These are phyloP conservation scores for Platypus cylindrus DNA, from an alignment of 2,888 invertebrate species.

Conservation along the genomic window DNA sequence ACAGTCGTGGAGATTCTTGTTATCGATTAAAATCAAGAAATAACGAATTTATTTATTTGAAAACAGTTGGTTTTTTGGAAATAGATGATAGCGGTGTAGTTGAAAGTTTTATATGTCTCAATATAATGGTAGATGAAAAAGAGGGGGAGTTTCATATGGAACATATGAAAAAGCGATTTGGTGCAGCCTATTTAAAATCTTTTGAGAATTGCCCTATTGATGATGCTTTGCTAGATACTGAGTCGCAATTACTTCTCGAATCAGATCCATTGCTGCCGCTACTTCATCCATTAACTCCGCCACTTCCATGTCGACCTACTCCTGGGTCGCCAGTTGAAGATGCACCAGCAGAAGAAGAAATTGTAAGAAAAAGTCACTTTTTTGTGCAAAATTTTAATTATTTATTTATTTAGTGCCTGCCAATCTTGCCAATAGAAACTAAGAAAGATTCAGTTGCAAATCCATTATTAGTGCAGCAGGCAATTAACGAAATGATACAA, in stretches of 20 bases:
- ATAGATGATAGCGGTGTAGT: slow-evolving; percentile 68
- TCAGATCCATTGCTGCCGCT: no score
- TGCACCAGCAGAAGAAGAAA: no score
- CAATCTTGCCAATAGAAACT: not conserved
- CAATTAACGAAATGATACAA: slow-evolving; percentile 55
- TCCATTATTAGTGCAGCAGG: slow-evolving; percentile 55
- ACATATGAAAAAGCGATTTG: slow-evolving; percentile 67
- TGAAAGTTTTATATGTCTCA: slow-evolving; percentile 78
- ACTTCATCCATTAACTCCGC: no score
- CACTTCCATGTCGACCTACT: no score
- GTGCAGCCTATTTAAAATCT: no score
- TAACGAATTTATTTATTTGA: slow-evolving; percentile 74
- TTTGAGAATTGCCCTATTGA: no score
- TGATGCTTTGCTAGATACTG: no score
- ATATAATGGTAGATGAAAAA: slow-evolving; percentile 59
- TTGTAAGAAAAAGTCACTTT: no score
- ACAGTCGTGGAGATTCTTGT: slow-evolving; percentile 74
- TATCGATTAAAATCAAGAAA: slow-evolving; percentile 71
- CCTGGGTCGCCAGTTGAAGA: no score
- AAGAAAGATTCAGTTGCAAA: slow-evolving; percentile 50
- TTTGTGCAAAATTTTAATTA: no score
- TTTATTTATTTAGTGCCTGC: no score
- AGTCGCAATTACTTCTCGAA: no score
- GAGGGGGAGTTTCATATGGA: slow-evolving; percentile 60
- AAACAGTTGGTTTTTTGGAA: slow-evolving; percentile 74